Evolutionary conservation across 2,113 vertebrate species (phyloP).

Genomic region (Felis chaus): DNA sequence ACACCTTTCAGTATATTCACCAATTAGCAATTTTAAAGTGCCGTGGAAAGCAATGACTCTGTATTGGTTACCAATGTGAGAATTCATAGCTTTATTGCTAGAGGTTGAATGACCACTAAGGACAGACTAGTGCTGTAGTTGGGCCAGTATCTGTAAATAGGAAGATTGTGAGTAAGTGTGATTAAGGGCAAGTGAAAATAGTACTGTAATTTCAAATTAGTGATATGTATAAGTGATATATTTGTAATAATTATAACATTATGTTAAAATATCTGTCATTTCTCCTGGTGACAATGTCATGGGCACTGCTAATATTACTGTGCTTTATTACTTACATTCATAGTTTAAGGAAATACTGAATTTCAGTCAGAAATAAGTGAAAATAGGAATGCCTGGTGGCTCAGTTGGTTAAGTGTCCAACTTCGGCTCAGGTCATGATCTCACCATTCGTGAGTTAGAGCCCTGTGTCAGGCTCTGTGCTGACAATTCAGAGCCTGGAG

Average conservation of each 20-base stretch:
- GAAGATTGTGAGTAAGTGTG: not conserved
- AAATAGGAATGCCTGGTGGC: not conserved
- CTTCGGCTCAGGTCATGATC: too few relatives aligned
- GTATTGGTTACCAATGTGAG: not conserved
- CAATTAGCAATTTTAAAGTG: not conserved
- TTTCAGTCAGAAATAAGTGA: constrained; percentile 15
- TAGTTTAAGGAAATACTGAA: not conserved
- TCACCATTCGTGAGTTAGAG: too few relatives aligned
- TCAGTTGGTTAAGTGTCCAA: too few relatives aligned
- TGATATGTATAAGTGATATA: not conserved
- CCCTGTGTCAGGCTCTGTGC: too few relatives aligned
- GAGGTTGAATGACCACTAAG: not conserved
- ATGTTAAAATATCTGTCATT: not conserved
- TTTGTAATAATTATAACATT: not conserved
- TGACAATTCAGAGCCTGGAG: too few relatives aligned
- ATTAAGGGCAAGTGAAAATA: not conserved
- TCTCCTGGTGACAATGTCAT: not conserved
- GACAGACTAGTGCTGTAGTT: not conserved
- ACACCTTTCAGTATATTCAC: not conserved
- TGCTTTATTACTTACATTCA: not conserved
- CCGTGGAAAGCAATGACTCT: not conserved
- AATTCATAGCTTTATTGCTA: not conserved
- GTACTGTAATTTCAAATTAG: not conserved
- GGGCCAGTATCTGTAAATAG: not conserved
- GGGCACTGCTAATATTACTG: not conserved